Base-by-base conservation (phyloP, 2,797 vertebrate species). In the Vespertilio murinus region DNA sequence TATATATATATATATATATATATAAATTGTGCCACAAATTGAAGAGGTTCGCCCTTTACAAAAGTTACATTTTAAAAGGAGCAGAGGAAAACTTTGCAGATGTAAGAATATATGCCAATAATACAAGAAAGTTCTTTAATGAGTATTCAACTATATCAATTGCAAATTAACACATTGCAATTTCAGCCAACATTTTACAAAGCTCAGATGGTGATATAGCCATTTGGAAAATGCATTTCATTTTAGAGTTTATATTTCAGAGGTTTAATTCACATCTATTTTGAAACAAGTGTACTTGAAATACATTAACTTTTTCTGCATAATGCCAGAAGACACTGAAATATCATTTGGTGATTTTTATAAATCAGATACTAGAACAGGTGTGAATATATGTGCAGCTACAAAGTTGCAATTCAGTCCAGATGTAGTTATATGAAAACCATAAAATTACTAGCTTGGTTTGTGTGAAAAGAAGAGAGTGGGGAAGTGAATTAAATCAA, bases 141-240 rank as follows among this genome's bases (percentile, higher is more conserved):
- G 74, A 80, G 35, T 82, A 83, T 83, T 92, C 80, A 91, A 85
- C 79, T 77, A 40, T 59, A 77, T 93, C 79, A 92, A 96, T 95
- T 61, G 71, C 77, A 95, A 94, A 95, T 96, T 87, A 97, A 90
- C 92, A 88, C 91, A 79, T 85, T 93, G 90, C 77, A 45, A 73
- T 69, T 77, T 93, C 20, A 93, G 47, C 45, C 61, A 86, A 85
- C 18, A 90, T 73, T 92, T 84, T 71, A 83, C 0, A n/a, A 90
- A 94, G 38, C 49, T 88, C 77, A 84, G 59, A 73, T 30, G 18
- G 10, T 59, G 13, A 82, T 42, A 90, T 3, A 88, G 87, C 69
- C 11, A 5, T 20, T 94, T 64, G 28, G 17, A 67, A 77, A 86
- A 77, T 47, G 90, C 38, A 95, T 91, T 88, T 85, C 47, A 69